Conservation (phyloP, 2,888 invertebrate species). For the Geophilus truncorum region DNA sequence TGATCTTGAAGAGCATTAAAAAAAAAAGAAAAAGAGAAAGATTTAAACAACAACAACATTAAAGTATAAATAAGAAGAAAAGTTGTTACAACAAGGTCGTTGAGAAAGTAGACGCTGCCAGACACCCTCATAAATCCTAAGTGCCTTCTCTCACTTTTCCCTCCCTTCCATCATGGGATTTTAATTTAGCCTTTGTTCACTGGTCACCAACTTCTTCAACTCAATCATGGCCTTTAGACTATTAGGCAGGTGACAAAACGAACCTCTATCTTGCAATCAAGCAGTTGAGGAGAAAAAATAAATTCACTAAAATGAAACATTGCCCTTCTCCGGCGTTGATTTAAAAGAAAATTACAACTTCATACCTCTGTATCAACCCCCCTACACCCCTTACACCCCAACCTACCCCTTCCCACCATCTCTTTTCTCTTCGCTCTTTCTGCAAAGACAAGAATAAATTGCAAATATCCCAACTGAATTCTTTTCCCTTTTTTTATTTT, state of each 20-base stretch:
- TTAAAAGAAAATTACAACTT: slow-evolving; percentile 18
- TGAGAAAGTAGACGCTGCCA: background rate
- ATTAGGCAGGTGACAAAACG: slow-evolving; percentile 1
- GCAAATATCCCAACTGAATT: slow-evolving; percentile 12
- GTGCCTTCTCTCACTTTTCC: background rate
- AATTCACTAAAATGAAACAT: slow-evolving; percentile 4
- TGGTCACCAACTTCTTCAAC: slow-evolving; percentile 5
- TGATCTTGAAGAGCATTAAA: background rate
- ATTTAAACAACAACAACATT: background rate
- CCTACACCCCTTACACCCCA: background rate
- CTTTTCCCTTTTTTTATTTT: background rate
- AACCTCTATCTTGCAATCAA: background rate
- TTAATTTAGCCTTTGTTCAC: slow-evolving; percentile 12
- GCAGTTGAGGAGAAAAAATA: background rate
- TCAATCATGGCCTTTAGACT: slow-evolving; percentile 6
- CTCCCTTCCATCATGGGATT: slow-evolving; percentile 6
- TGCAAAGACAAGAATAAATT: background rate
- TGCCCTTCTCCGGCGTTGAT: background rate
- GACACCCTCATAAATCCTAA: background rate
- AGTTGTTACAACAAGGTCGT: background rate
- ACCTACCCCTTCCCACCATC: background rate
- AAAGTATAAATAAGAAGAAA: background rate
- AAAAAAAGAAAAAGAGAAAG: background rate
- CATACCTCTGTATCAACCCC: background rate
- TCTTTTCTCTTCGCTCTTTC: background rate